Evolutionary conservation across 2,888 invertebrate genomes (phyloP).

Genomic region (Nymphalis polychloros): DNA sequence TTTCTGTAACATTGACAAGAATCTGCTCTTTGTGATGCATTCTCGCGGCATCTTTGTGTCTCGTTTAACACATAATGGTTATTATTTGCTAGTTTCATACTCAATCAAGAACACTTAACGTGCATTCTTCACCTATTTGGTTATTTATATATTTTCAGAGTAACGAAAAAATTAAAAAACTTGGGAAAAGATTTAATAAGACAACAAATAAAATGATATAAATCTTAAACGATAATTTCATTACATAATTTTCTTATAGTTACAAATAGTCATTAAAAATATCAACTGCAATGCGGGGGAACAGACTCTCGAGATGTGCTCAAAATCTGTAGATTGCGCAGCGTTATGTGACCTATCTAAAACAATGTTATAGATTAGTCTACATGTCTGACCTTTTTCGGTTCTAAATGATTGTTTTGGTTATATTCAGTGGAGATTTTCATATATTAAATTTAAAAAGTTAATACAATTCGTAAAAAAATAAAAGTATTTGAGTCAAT

Average conservation of each 20-base stretch:
- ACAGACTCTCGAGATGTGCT: constrained; percentile 17
- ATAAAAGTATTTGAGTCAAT: too few relatives aligned
- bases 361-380: background rate
- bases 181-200: too few relatives aligned
- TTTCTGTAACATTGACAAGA: constrained; percentile 16
- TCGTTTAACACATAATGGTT: constrained; percentile 11
- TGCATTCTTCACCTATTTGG: too few relatives aligned
- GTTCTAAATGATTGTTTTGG: too few relatives aligned
- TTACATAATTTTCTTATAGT: background rate
- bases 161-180: too few relatives aligned
- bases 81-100: constrained; percentile 1
- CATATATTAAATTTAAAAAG: too few relatives aligned
- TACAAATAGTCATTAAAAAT: background rate
- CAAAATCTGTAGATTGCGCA: constrained; percentile 14
- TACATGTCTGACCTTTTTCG: too few relatives aligned
- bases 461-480: too few relatives aligned
- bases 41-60: constrained; percentile 20
- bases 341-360: background rate
- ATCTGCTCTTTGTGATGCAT: constrained; percentile 25
- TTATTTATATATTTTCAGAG: too few relatives aligned
- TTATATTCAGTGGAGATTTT: too few relatives aligned
- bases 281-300: constrained; percentile 30
- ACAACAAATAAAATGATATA: too few relatives aligned
- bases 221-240: too few relatives aligned
- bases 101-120: background rate